Evolutionary conservation across 53 echinoderm and acorn worm species (phyloP), one percentile per base, ranked within the genome.

Genomic region (Temnopleurus reevesii): DNA sequence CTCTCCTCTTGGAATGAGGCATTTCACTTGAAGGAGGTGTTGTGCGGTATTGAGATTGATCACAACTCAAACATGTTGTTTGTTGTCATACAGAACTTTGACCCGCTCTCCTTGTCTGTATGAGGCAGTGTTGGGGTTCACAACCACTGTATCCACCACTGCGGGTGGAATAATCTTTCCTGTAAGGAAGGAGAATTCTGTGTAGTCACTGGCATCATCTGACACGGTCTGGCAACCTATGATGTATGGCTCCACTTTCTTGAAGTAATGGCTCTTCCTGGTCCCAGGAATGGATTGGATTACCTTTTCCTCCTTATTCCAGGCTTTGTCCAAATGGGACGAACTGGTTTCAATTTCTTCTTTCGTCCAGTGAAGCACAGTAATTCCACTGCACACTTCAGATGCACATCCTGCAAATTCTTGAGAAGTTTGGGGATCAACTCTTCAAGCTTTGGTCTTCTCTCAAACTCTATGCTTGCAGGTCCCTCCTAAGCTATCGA

Each of bases 401-500:
- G 8, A 9, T 56, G 56, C 56, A 9, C 8, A 6, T 17, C n/a
- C n/a, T 9, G 12, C n/a, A 56, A 56, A 56, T 83, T 90, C 63
- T 35, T 49, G 17, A 46, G 90, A 90, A 82, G 43, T 81, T 35
- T 35, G 44, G 24, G 59, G 58, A 45, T 82, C 81, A 44, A 82
- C 30, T 59, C 82, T 81, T 41, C 13, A 24, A 59, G 59, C 82
- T 2, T 33, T 81, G 38, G 43, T 58, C 61, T 82, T 82, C 54
- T 82, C 81, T 59, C 60, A 61, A 82, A 90, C 59, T 77, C 82
- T 82, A 57, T 49, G 45, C 63, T 90, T 90, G 90, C 81, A 82
- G 82, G 82, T 90, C 45, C 90, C 90, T 82, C 82, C 82, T 45
- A 90, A 82, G 29, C 90, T 82, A 90, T 90, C 90, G 83, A 82